Evolutionary conservation across 1,140 invertebrate species (phyloP), one percentile per base, ranked within the genome.

Genomic region (Drosophila rhopaloa): DNA sequence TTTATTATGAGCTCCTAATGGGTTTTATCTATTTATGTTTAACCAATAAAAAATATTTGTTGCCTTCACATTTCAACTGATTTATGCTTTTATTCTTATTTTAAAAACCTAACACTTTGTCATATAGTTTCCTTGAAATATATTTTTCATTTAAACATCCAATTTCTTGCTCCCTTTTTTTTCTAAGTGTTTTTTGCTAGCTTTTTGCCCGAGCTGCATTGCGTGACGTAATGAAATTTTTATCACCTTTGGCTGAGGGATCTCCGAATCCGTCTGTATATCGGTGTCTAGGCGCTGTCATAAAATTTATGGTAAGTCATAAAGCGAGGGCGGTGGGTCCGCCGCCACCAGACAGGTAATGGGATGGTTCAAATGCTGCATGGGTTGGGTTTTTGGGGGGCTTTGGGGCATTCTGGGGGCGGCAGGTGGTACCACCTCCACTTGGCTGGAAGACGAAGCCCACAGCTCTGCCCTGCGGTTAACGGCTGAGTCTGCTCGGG

Each of bases 171-270:
- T 3, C 10, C 16, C 5, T 13, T 0, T 5, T 10, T 53, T 66
- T 16, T 16, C 5, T 32, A 38, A 46, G 65, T 68, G 65, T 4
- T 14, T 1, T 27, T 16, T 19, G 19, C 27, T 29, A 38, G 38
- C 38, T 65, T 37, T 53, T 51, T 63, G 50, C 38, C 29, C 37
- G 11, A 60, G 40, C 56, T 68, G 58, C 81, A 67, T 76, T 79
- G 84, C 84, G 84, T 89, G 84, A 89, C 78, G 73, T 84, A 88
- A 88, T 88, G 76, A 88, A 88, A 88, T 89, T 89, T 88, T 88
- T 88, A 89, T 88, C 84, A 84, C 80, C 84, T 68, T 44, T 61
- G 48, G 73, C 44, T 65, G 79, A 63, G 65, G 71, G 55, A 81
- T 81, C 50, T 66, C 19, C 53, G 53, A 58, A 54, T 50, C 66